Conservation (phyloP, 2,888 invertebrate species). For the Dynastes grantii region DNA sequence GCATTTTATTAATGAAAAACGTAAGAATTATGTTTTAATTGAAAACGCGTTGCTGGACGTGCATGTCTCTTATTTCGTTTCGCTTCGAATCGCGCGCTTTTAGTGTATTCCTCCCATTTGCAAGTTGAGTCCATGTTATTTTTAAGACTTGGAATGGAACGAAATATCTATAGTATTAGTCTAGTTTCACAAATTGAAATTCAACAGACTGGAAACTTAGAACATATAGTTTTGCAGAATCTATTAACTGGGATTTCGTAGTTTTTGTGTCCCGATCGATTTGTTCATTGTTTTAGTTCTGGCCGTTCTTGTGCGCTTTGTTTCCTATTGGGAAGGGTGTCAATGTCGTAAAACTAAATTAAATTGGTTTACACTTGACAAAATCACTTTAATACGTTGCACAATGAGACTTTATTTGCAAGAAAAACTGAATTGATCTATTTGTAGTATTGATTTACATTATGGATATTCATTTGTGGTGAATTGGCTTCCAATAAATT, state of each 20-base stretch:
- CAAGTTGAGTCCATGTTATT: conserved; percentile 15
- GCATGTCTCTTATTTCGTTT: not conserved
- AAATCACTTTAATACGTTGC: no score
- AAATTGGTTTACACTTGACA: not conserved
- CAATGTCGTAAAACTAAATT: not conserved
- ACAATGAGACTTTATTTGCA: no score
- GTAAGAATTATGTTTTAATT: not conserved
- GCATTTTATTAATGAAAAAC: not conserved
- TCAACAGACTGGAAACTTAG: conserved; percentile 36
- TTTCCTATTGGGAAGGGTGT: not conserved
- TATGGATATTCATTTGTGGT: no score
- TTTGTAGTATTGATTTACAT: no score
- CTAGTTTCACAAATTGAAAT: conserved; percentile 33
- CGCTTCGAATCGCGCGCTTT: not conserved
- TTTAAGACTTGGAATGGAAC: conserved; percentile 5
- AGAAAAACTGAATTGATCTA: no score
- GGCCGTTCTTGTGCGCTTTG: not conserved
- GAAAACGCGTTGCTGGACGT: not conserved
- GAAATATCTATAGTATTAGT: conserved; percentile 8
- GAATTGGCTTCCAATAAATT: no score
- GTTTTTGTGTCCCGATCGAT: conserved; percentile 17
- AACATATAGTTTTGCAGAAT: conserved; percentile 32
- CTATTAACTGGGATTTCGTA: conserved; percentile 18
- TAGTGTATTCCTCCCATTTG: conserved; percentile 13
- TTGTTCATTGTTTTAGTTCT: conserved; percentile 22